Conservation (phyloP, 92 coral and sea anemone species). For the Zoanthus gigantus region DNA sequence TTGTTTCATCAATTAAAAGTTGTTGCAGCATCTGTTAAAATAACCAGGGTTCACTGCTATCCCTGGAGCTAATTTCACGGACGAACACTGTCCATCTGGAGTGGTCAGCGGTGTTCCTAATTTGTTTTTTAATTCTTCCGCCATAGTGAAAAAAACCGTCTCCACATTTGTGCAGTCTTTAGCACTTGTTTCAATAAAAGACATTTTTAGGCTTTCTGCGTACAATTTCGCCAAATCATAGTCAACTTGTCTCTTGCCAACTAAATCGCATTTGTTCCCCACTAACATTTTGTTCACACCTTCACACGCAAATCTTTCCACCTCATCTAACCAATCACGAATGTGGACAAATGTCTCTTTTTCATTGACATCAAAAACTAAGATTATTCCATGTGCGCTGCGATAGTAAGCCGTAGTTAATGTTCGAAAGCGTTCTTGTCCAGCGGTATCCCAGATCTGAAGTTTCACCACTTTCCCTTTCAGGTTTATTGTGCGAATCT, state of each 20-base stretch:
- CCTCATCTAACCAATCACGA: constrained; percentile 90
- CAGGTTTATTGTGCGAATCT: constrained; percentile 88
- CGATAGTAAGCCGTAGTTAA: constrained; percentile 97
- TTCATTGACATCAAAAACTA: constrained; percentile 95
- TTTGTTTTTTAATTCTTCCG: constrained; percentile 83
- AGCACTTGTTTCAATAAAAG: constrained; percentile 97
- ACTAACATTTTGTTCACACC: constrained; percentile 89
- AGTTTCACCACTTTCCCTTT: constrained; percentile 85
- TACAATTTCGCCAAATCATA: constrained; percentile 82
- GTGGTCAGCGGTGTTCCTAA: constrained; percentile 87
- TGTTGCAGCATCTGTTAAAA: constrained; percentile 67
- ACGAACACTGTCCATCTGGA: constrained; percentile 55
- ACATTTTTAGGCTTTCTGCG: constrained; percentile 84
- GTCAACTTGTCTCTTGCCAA: constrained; percentile 84
- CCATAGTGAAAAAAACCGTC: constrained; percentile 92
- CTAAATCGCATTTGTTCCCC: constrained; percentile 93
- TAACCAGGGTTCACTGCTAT: constrained; percentile 50
- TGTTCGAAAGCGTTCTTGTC: constrained; percentile 96
- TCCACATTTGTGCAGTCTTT: constrained; percentile 96
- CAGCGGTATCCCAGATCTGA: constrained; percentile 99
- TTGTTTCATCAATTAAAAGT: background rate
- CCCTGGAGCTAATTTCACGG: constrained; percentile 61
- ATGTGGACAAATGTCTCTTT: constrained; percentile 86
- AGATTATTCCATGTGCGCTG: constrained; percentile 95
- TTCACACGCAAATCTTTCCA: constrained; percentile 87